Evolutionary conservation across 2,113 vertebrate species (phyloP), one percentile per base, ranked within the genome.

Genomic region (Petaurus breviceps): DNA sequence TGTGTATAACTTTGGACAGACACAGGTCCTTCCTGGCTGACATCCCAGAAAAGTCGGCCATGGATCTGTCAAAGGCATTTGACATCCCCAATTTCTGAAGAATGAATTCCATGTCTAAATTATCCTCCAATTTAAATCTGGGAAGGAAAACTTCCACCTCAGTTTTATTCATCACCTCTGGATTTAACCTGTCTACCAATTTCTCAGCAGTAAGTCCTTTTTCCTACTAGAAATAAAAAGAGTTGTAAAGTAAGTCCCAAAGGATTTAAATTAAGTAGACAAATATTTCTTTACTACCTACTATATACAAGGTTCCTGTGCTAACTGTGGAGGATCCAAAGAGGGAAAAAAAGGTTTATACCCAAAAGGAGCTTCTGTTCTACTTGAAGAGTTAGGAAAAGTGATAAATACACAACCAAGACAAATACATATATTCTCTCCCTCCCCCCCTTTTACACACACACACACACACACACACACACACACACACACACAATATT

Each of bases 1-100:
- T 99, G 98, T 99, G 99, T 77, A 99, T 37, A 0, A 99, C 99
- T 53, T 99, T 97, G 24, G 99, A 99, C 46, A 99, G 97, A 14
- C 96, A 89, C 96, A 99, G 98, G 92, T 99, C 97, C 0, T 97
- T 96, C 37, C 8, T 94, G 2, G 98, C 92, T 0, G 99, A 99
- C 95, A 99, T 99, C 92, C 98, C 99, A 0, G 99, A 99, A 84
- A 99, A 99, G 97, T 99, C 98, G 3, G 99, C 98, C 47, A 0
- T 96, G 12, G 0, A 0, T 0, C 0, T 0, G 0, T 98, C 97
- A 25, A 99, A 99, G 0, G 98, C 99, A 0, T 99, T 99, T 0
- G 77, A 93, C 99, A 99, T 99, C 96, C 99, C 99, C 99, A 99
- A 98, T 19, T 95, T 97, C 0, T 14, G 25, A 46, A 99, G 98